Evolutionary conservation across 2,888 invertebrate genomes (phyloP), one percentile per base, ranked within the genome.

Genomic region (Drosophila peninsularis): DNA sequence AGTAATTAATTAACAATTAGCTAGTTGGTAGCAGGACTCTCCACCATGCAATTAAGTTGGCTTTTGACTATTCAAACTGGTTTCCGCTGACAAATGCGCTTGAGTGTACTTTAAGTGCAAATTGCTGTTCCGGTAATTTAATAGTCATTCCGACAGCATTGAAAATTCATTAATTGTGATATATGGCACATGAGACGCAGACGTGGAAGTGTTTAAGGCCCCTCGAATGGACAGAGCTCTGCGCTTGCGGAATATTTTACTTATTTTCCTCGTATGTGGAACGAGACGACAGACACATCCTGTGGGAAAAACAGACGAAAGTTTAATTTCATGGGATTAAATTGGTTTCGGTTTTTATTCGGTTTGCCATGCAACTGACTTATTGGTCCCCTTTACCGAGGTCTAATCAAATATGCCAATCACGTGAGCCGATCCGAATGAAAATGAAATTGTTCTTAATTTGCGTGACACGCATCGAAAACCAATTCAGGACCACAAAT

Each of bases 361-460:
- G 39, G 64, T 37, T 58, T 62, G 60, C 30, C 44, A 17, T 56
- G 57, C 55, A 60, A 32, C 41, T 45, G 62, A 56, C 64, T 78
- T 55, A 27, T 68, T 63, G 52, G 47, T 57, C 54, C 50, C 45
- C 62, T 71, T 55, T 52, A 47, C 68, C 39, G 19, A 44, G 36
- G 11, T 39, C 68, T 62, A 70, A 86, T 81, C 73, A 76, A 78
- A 78, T 80, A 84, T 87, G 83, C 85, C 78, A 74, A 73, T 67
- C 82, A 71, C 82, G 82, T 63, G 53, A 54, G 74, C 41, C 64
- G 50, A 57, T 53, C 47, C 77, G 57, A 70, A 80, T 77, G 77
- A 75, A 80, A 89, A 78, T 76, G 69, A 82, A 89, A 87, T 81
- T 85, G 80, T 79, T 82, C 79, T 82, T 88, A 82, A 87, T 88